Evolutionary conservation across 1,140 invertebrate genomes (phyloP).

Genomic region (Drosophila persimilis): DNA sequence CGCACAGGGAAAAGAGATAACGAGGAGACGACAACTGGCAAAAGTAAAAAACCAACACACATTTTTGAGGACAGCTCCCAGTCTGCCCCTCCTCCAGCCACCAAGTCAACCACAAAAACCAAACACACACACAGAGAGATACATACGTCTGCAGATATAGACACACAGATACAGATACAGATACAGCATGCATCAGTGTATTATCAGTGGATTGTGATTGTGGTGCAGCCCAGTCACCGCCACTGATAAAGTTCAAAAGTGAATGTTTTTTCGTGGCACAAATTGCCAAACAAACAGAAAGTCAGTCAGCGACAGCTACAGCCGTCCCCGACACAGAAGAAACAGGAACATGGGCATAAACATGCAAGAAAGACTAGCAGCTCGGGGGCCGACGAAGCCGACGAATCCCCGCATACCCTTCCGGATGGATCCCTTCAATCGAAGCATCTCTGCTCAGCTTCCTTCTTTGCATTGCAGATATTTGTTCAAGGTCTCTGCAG

Average conservation of each 20-base stretch:
- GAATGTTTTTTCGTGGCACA: constrained; percentile 78
- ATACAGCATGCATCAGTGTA: constrained; percentile 18
- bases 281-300: constrained; percentile 77
- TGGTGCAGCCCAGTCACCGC: constrained; percentile 2
- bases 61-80: constrained; percentile 19
- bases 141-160: background rate
- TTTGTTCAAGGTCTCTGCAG: too few relatives aligned
- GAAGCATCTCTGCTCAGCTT: too few relatives aligned
- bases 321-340: constrained; percentile 15
- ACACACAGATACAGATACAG: constrained; percentile 13
- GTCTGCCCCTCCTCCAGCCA: too few relatives aligned
- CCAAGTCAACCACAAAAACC: constrained; percentile 37
- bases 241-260: constrained; percentile 76
- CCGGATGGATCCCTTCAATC: too few relatives aligned
- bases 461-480: too few relatives aligned
- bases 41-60: constrained; percentile 31
- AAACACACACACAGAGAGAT: background rate
- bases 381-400: too few relatives aligned
- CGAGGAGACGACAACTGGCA: too few relatives aligned
- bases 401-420: too few relatives aligned
- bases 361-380: background rate
- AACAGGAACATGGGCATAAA: constrained; percentile 1
- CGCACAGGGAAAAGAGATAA: background rate
- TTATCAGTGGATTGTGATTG: constrained; percentile 47
- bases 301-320: background rate